Base-by-base conservation (phyloP, 2,888 invertebrate species). In the Cheilosia soror region DNA sequence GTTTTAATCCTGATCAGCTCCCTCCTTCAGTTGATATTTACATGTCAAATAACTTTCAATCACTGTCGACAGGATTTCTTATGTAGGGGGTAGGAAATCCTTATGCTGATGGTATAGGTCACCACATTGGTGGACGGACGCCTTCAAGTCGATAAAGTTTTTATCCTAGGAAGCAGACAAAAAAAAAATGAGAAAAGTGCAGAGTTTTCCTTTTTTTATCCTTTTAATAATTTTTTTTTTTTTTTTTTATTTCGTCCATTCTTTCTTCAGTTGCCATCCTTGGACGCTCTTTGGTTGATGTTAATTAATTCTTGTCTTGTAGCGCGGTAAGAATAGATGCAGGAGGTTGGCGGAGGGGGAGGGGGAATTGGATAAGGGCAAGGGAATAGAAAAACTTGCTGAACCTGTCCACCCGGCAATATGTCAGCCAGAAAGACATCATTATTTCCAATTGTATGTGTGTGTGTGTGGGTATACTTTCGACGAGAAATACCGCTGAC, bases 261-360 rank as follows among this genome's bases (percentile, higher is more conserved):
- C 37, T 37, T 11, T 37, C 9, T 11, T 37, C 37, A 37, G 49
- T 47, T 42, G 31, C 20, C 13, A 11, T 53, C 62, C 31, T n/a
- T 37, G 31, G 29, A 49, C n/a, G 31, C 55, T 53, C 69, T 49
- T 51, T 65, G 71, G 58, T 84, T 80, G 88, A 89, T 90, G 90
- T 91, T 91, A 91, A 91, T 91, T 91, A 91, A 91, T 91, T 92
- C 91, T 89, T 90, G 90, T 91, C 88, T 91, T 91, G 89, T 90
- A 91, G 90, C 68, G 81, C 63, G 75, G 80, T 81, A 81, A 85
- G 63, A 80, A 80, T 80, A 66, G 40, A 58, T 80, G 62, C 33
- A 27, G 20, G 20, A n/a, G 29, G 40, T 75, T 57, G 9, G 31
- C 42, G 27, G n/a, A 15, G 15, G 13, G 68, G 37, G 49, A 6